A percentile compares a stretch with the other conserved stretches of the same genome.
phyloP scores from a whole-genome alignment of 2,113 vertebrate species.

The Trichomycterus rosablanca region DNA sequence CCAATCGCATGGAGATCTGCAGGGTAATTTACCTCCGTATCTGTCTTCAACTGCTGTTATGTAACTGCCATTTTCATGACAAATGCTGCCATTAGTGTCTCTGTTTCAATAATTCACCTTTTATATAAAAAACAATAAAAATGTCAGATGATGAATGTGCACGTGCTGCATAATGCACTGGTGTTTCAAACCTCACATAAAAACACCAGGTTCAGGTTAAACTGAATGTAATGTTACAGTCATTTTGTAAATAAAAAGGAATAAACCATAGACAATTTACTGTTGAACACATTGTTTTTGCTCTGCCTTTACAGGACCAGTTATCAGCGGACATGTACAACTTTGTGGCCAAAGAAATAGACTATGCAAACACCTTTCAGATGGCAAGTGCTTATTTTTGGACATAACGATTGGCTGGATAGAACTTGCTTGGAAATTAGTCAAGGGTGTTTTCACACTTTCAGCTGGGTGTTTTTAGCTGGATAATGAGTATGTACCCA shows the following conservation, averaged over 20 bases:
- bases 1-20: constrained; percentile 98
- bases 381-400: constrained; percentile 72
- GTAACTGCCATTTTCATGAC: neutral
- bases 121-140: neutral
- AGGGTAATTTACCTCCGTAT: constrained; percentile 70
- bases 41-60: neutral
- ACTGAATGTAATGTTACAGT: too few relatives aligned
- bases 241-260: too few relatives aligned
- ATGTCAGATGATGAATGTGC: neutral
- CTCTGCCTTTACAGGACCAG: constrained; percentile 78
- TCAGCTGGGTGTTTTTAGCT: too few relatives aligned
- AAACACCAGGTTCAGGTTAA: neutral
- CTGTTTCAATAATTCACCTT: neutral
- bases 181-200: neutral
- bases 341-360: constrained; percentile 99
- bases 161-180: neutral
- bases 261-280: neutral
- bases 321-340: constrained; percentile 98
- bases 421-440: neutral
- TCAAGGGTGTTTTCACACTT: neutral
- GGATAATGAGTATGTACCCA: too few relatives aligned
- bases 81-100: too few relatives aligned
- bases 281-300: neutral
- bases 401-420: neutral
- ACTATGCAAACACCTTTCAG: constrained; percentile 99